Conservation (phyloP, 2,888 invertebrate species). For the Ophioninae sp. region DNA sequence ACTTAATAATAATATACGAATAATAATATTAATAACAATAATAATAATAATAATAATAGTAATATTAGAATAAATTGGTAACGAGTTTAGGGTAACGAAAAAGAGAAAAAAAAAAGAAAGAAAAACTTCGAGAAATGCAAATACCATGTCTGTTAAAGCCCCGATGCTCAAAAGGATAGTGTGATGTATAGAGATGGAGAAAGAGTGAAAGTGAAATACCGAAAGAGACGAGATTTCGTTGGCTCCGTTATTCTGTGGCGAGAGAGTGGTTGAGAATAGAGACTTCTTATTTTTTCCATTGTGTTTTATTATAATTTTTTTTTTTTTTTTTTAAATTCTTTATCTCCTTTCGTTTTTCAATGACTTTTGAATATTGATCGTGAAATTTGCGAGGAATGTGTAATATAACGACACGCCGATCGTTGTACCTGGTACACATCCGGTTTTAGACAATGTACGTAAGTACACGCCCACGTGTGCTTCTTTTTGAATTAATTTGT, state of each 20-base stretch:
- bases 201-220: constrained; percentile 28
- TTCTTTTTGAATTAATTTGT: constrained; percentile 16
- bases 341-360: constrained; percentile 54
- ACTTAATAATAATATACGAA: constrained; percentile 33
- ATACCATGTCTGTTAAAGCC: constrained; percentile 57
- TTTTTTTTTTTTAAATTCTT: too few species aligned
- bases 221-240: constrained; percentile 58
- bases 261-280: constrained; percentile 65
- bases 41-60: constrained; percentile 23
- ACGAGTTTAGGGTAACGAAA: constrained; percentile 18
- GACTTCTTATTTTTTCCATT: constrained; percentile 57
- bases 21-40: constrained; percentile 8
- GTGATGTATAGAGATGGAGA: constrained; percentile 61
- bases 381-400: constrained; percentile 58
- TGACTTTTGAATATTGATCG: constrained; percentile 65
- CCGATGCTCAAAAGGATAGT: constrained; percentile 66
- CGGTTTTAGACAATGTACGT: constrained; percentile 53
- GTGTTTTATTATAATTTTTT: constrained; percentile 27
- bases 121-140: constrained; percentile 57
- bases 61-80: constrained; percentile 40
- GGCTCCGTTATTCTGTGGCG: constrained; percentile 80
- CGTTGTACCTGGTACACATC: constrained; percentile 45
- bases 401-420: constrained; percentile 52
- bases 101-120: constrained; percentile 32
- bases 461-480: constrained; percentile 45